A percentile compares a stretch with the other conserved stretches of the same genome.
These are phyloP conservation scores for Agonopterix heracliana DNA, from an alignment of 2,888 invertebrate genomes.

Conservation along the genomic window DNA sequence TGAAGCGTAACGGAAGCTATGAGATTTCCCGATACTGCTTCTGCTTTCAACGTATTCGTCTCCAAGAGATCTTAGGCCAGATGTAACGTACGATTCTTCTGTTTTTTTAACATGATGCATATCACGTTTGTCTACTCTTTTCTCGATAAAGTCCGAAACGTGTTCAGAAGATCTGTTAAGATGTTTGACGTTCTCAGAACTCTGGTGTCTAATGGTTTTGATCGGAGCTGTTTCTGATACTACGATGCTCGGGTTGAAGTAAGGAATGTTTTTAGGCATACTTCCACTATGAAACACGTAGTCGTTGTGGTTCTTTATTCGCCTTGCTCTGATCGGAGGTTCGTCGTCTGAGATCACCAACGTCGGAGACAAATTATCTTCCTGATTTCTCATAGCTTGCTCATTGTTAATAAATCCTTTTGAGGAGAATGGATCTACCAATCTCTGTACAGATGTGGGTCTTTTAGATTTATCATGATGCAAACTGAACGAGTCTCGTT, in stretches of 20 bases:
- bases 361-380: conserved; percentile 42
- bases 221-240: conserved; percentile 54
- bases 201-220: conserved; percentile 55
- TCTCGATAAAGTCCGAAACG: conserved; percentile 52
- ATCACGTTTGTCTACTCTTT: conserved; percentile 46
- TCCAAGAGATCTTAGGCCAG: conserved; percentile 57
- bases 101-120: conserved; percentile 41
- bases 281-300: conserved; percentile 59
- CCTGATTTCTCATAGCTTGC: conserved; percentile 38
- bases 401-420: conserved; percentile 65
- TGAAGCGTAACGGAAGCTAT: conserved; percentile 80
- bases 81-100: conserved; percentile 54
- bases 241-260: conserved; percentile 51
- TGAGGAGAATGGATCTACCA: conserved; percentile 54
- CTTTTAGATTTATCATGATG: conserved; percentile 55
- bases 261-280: conserved; percentile 65
- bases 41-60: conserved; percentile 64
- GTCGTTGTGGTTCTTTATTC: conserved; percentile 54
- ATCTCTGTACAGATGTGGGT: conserved; percentile 53
- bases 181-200: conserved; percentile 60
- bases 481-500: conserved; percentile 50
- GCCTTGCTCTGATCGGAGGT: conserved; percentile 48
- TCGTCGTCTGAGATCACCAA: conserved; percentile 54
- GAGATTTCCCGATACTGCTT: conserved; percentile 81
- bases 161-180: conserved; percentile 53